Conservation (phyloP, 2,888 invertebrate species). For the Flexamia atlantica region DNA sequence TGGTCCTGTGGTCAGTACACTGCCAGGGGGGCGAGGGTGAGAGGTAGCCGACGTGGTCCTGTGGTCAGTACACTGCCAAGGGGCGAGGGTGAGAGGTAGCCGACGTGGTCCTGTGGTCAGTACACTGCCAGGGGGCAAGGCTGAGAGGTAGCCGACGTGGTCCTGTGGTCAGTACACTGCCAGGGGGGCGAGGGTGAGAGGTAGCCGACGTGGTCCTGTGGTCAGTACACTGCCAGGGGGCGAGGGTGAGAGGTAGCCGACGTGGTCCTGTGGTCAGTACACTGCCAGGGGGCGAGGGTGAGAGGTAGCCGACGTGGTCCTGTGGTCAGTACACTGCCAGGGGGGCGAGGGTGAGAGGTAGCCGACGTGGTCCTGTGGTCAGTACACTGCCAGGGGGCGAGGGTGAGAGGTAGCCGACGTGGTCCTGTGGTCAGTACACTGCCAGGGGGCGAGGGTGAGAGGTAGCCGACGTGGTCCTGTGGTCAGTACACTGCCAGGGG, state of each 20-base stretch:
- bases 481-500: conserved; percentile 15
- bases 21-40: too few species aligned
- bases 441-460: conserved; percentile 25
- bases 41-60: too few species aligned
- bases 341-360: conserved; percentile 10
- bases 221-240: conserved; percentile 22
- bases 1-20: too few species aligned
- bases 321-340: conserved; percentile 20
- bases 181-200: not conserved
- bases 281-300: conserved; percentile 14
- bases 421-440: conserved; percentile 19
- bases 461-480: not conserved
- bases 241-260: not conserved
- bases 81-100: too few species aligned
- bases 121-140: too few species aligned
- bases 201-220: not conserved
- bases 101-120: too few species aligned
- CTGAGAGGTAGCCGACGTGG: not conserved
- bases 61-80: too few species aligned
- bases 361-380: not conserved
- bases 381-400: conserved; percentile 10
- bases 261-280: not conserved
- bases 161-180: not conserved
- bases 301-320: not conserved
- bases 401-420: conserved; percentile 35